phyloP scores from a whole-genome alignment of 37 sponge, comb jelly and placozoan species.

The Mnemiopsis leidyi region DNA sequence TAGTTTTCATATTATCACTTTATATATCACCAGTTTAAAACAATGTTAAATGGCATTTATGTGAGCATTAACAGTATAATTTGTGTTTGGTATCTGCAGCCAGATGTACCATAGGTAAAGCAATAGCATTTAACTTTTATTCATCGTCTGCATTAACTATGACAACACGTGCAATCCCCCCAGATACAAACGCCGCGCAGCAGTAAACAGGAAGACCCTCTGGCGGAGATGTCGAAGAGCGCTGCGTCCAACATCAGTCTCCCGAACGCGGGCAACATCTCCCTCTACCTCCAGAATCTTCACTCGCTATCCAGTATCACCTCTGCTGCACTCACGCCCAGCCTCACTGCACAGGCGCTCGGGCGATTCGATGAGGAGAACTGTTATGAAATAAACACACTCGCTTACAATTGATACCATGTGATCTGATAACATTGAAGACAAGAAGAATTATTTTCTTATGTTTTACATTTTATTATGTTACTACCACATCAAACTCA shows the following conservation, averaged over 20 bases:
- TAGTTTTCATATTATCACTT: too few species aligned
- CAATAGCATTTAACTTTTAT: too few species aligned
- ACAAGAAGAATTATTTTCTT: too few species aligned
- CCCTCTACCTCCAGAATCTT: constrained; percentile 44
- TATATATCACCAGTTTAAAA: too few species aligned
- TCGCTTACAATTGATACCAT: constrained; percentile 36
- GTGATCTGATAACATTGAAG: too few species aligned
- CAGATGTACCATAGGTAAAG: too few species aligned
- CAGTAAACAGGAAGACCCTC: constrained; percentile 20
- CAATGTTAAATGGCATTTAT: too few species aligned
- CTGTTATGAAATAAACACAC: constrained; percentile 44
- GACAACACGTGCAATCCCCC: background rate
- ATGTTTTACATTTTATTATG: too few species aligned
- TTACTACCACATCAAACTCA: too few species aligned
- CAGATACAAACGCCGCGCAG: background rate
- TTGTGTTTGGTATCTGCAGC: too few species aligned
- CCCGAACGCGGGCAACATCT: background rate
- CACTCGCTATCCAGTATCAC: constrained; percentile 34
- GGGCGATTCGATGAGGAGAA: constrained; percentile 42
- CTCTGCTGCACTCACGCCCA: background rate
- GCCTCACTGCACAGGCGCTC: constrained; percentile 53
- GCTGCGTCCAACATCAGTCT: background rate
- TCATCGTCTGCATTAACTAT: too few species aligned
- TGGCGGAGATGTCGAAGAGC: background rate
- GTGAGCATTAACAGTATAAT: too few species aligned